Base-by-base conservation (phyloP, 2,888 invertebrate genomes). In the Chironomus riparius region DNA sequence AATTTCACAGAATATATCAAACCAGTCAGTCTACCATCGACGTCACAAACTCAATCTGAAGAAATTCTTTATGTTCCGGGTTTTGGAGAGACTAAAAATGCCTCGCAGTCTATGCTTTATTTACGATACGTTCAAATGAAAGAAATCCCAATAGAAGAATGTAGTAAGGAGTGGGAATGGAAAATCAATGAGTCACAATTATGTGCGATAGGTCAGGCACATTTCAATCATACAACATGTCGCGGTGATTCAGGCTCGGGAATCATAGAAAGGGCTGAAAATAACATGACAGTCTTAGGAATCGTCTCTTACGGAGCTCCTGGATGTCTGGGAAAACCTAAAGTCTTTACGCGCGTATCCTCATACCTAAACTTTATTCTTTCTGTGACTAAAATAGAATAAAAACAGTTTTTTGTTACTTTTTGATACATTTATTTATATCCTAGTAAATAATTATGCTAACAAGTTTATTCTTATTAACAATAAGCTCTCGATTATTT, bases 1-100 rank as follows among this genome's bases (percentile, higher is more conserved):
- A 48, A 50, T 13, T 71, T 56, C n/a, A 71, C 24, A 13, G 24
- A 56, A 21, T 15, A 12, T 15, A 71, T 71, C 21, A 18, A 56
- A 10, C 56, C 71, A n/a, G 48, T 56, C n/a, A 10, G 12, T 5
- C 15, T 71, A 4, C 71, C 71, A 13, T 48, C 50, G 56, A 71
- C 10, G 21, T 22, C 22, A 5, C n/a, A 71, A 56, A 13, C 1
- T 48, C 28, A n/a, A 10, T 48, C 24, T 2, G 56, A 71, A 2
- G 13, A 2, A n/a, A 71, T 56, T 5, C 50, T 71, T 2, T 24
- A 24, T 10, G 71, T 71, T 12, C 56, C 71, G 5, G 71, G 71
- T n/a, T 71, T 71, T 28, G 71, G 71, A 3, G 71, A 71, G 12
- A 71, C 71, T 2, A 71, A 71, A 48, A 71, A 71, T 22, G 50